phyloP scores from a whole-genome alignment of 2,113 vertebrate genomes.

The Notechis scutatus region DNA sequence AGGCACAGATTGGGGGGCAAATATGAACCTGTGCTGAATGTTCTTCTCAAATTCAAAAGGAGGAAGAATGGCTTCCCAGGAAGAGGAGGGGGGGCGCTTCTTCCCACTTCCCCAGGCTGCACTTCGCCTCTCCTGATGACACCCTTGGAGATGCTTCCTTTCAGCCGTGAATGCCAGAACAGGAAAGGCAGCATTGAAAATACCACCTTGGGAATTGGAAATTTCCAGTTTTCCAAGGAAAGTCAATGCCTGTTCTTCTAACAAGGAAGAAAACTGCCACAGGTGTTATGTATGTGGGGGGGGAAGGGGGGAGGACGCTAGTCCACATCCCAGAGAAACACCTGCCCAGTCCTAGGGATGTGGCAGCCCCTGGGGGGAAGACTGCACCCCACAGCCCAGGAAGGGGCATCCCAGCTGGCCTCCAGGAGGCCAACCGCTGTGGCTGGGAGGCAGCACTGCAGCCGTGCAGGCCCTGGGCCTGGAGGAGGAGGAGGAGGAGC shows the following conservation, averaged over 20 bases:
- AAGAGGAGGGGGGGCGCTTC: background rate
- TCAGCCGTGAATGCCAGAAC: background rate
- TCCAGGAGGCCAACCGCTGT: background rate
- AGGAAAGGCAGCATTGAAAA: background rate
- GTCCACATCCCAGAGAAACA: background rate
- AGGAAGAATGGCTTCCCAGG: background rate
- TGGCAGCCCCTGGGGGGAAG: background rate
- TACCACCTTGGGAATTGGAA: background rate
- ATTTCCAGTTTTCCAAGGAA: background rate
- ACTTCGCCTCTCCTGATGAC: background rate
- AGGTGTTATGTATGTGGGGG: background rate
- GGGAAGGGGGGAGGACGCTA: background rate
- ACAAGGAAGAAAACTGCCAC: background rate
- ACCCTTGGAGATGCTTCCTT: background rate
- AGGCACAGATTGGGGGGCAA: background rate
- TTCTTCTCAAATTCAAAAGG: background rate
- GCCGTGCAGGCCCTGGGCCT: slow-evolving; percentile 54
- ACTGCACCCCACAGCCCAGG: no score
- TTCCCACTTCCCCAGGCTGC: background rate
- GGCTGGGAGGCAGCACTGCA: slow-evolving; percentile 20
- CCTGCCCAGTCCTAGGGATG: background rate
- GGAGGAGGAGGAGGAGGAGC: no score
- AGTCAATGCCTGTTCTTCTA: background rate
- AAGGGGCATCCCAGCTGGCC: background rate
- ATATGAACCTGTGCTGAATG: background rate